Conservation (phyloP, 2,797 vertebrate genomes). For the Microctenopoma lineatum region DNA sequence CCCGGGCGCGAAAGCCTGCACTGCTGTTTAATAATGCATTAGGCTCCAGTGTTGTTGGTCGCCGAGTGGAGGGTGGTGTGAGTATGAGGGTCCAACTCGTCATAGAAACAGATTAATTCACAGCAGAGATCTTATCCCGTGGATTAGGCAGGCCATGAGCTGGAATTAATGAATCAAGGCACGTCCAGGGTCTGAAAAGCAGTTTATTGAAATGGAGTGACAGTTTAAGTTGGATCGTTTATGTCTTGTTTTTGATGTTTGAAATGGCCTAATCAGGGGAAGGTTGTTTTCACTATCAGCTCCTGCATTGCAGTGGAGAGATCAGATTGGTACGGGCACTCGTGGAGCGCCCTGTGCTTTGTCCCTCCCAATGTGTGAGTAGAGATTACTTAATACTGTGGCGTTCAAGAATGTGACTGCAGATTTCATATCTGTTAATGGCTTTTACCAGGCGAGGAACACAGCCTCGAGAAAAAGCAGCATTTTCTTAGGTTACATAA, state of each 20-base stretch:
- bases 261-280: slow-evolving; percentile 47
- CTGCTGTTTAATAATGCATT: slow-evolving; percentile 76
- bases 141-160: slow-evolving; percentile 47
- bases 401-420: slow-evolving; percentile 44
- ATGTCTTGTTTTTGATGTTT: slow-evolving; percentile 46
- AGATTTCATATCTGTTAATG: slow-evolving; percentile 64
- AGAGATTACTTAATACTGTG: slow-evolving; percentile 53
- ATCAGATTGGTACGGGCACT: slow-evolving; percentile 47
- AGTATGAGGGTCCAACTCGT: slow-evolving; percentile 10
- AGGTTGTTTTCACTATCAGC: slow-evolving; percentile 48
- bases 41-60: slow-evolving; percentile 48
- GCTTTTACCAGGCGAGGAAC: slow-evolving; percentile 51
- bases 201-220: slow-evolving; percentile 59
- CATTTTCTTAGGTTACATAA: slow-evolving; percentile 58
- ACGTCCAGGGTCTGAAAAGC: slow-evolving; percentile 38
- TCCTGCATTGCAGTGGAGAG: slow-evolving; percentile 74
- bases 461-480: slow-evolving; percentile 19
- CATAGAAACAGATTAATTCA: slow-evolving; percentile 32
- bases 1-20: slow-evolving; percentile 61
- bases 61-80: slow-evolving; percentile 14
- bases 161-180: slow-evolving; percentile 64
- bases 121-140: slow-evolving; percentile 43
- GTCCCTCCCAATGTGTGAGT: slow-evolving; percentile 33
- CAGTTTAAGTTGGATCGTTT: slow-evolving; percentile 57
- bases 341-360: slow-evolving; percentile 26